A percentile compares a stretch with the other conserved stretches of the same genome.
Evolutionary conservation across 2,888 invertebrate species (phyloP).

Genomic region (Ceriagrion tenellum): DNA sequence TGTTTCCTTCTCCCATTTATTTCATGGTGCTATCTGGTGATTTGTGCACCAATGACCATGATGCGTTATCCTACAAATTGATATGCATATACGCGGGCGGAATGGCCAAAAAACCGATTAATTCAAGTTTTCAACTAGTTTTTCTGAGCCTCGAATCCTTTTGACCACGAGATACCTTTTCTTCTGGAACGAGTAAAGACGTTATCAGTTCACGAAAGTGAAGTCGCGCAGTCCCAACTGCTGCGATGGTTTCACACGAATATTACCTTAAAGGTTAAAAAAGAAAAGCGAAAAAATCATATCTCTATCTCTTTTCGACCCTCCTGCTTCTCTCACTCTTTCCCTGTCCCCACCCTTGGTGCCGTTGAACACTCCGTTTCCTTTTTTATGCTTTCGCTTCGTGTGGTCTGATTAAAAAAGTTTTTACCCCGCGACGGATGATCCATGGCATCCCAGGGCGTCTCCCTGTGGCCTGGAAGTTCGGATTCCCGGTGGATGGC

Average conservation of each 20-base stretch:
- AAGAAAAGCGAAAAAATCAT: neutral
- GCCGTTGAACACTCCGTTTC: constrained; percentile 50
- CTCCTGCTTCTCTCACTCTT: neutral
- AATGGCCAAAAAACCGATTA: too few relatives aligned
- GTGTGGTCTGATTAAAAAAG: constrained; percentile 64
- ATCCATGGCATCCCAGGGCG: constrained; percentile 42
- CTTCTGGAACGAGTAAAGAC: neutral
- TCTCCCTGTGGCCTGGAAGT: constrained; percentile 53
- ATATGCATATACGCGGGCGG: too few relatives aligned
- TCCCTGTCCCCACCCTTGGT: neutral
- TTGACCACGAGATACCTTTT: too few relatives aligned
- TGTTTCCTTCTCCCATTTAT: too few relatives aligned
- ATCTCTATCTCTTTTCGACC: neutral
- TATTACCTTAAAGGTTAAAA: constrained; percentile 1
- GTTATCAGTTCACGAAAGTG: neutral
- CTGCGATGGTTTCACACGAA: neutral
- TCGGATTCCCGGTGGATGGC: constrained; percentile 37
- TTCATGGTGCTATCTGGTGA: too few relatives aligned
- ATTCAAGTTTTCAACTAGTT: too few relatives aligned
- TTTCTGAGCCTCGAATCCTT: too few relatives aligned
- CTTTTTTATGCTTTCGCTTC: constrained; percentile 60
- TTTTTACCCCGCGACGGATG: constrained; percentile 57
- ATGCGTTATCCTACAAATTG: too few relatives aligned
- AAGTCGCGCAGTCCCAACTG: neutral
- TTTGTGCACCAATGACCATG: too few relatives aligned